Evolutionary conservation across 53 echinoderm and acorn worm species (phyloP).

Genomic region (Zoroaster sp.): DNA sequence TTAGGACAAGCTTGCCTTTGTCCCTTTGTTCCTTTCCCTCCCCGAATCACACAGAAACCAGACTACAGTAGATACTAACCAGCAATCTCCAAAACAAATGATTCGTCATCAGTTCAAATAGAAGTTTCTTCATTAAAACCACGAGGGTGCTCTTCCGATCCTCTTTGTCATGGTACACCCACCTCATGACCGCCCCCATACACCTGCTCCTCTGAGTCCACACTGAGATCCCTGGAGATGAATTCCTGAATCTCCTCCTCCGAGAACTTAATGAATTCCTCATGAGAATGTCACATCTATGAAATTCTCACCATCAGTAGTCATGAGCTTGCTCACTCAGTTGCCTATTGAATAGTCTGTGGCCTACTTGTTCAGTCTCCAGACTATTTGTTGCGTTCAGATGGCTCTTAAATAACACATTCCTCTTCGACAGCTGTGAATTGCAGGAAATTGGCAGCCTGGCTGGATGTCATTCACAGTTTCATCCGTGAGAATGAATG

Average conservation of each 20-base stretch:
- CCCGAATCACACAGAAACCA: too few relatives aligned
- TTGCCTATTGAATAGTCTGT: slow-evolving; percentile 48
- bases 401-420: slow-evolving; percentile 15
- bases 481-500: not conserved
- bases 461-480: not conserved
- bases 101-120: slow-evolving; percentile 47
- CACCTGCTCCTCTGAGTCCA: slow-evolving; percentile 59
- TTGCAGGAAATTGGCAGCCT: slow-evolving; percentile 44
- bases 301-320: slow-evolving; percentile 12
- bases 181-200: slow-evolving; percentile 45
- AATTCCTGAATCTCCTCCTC: slow-evolving; percentile 5
- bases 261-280: slow-evolving; percentile 30
- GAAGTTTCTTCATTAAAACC: not conserved
- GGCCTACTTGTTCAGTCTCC: slow-evolving; percentile 30
- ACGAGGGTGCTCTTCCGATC: not conserved
- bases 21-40: too few relatives aligned
- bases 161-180: slow-evolving; percentile 45
- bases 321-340: slow-evolving; percentile 36
- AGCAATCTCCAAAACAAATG: slow-evolving; percentile 36
- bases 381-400: slow-evolving; percentile 33
- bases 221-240: slow-evolving; percentile 3
- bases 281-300: not conserved
- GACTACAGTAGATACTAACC: not conserved
- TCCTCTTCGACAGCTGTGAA: slow-evolving; percentile 23
- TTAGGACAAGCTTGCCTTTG: too few relatives aligned